Percentiles rank a stretch among this genome's conserved stretches.
phyloP scores from a whole-genome alignment of 2,888 invertebrate genomes.

The Hypercompe scribonia region DNA sequence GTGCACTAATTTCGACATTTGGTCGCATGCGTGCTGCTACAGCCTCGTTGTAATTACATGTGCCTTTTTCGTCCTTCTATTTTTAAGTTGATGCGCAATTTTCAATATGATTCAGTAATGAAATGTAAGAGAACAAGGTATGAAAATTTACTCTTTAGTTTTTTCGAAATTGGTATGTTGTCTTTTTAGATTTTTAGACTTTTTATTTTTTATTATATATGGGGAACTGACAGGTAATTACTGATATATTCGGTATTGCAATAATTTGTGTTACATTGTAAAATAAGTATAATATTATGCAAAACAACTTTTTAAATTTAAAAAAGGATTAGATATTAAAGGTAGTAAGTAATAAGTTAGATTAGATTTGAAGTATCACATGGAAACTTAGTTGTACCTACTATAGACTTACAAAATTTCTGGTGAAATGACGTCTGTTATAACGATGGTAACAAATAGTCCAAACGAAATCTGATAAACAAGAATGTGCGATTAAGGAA shows the following conservation, averaged over 20 bases:
- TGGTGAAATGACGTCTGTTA: background rate
- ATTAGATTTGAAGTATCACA: background rate
- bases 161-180: background rate
- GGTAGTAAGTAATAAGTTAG: background rate
- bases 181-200: background rate
- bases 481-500: background rate
- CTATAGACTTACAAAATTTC: no score
- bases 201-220: background rate
- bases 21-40: conserved; percentile 17
- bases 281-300: no score
- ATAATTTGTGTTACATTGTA: no score
- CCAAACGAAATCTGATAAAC: background rate
- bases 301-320: background rate
- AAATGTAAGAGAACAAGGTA: background rate
- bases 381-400: background rate
- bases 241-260: no score
- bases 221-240: background rate
- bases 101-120: background rate
- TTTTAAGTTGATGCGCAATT: conserved; percentile 9
- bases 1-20: conserved; percentile 61
- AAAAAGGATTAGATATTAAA: no score
- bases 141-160: background rate
- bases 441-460: background rate
- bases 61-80: conserved; percentile 27
- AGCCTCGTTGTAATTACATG: conserved; percentile 36